Evolutionary conservation across 2,888 invertebrate genomes (phyloP).

Genomic region (Microctonus aethiopoides): DNA sequence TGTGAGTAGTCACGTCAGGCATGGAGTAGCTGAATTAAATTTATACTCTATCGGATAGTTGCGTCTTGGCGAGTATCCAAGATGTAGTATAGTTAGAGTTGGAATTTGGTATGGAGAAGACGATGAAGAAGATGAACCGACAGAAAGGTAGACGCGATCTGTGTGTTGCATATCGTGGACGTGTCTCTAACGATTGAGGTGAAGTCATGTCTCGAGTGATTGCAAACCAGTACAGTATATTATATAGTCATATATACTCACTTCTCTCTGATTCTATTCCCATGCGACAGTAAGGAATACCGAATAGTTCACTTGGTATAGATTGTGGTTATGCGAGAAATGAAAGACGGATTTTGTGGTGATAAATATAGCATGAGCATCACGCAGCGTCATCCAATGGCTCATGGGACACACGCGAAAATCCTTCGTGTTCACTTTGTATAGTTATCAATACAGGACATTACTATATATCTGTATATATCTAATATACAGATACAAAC

Average conservation of each 20-base stretch:
- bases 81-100: background rate
- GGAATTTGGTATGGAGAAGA: background rate
- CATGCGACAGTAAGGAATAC: conserved; percentile 14
- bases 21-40: conserved; percentile 23
- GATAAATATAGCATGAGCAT: conserved; percentile 14
- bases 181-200: conserved; percentile 12
- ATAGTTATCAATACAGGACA: background rate
- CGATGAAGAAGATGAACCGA: background rate
- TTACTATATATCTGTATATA: background rate
- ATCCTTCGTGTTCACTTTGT: conserved; percentile 1
- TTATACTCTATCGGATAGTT: conserved; percentile 24
- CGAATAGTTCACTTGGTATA: background rate
- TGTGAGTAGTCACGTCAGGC: conserved; percentile 10
- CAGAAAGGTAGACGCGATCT: too few species aligned
- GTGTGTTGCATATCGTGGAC: background rate
- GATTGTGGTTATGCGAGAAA: background rate
- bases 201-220: conserved; percentile 11
- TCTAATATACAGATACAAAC: background rate
- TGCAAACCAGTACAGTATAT: background rate
- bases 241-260: background rate
- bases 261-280: conserved; percentile 24
- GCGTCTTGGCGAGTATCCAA: conserved; percentile 28
- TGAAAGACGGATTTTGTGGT: conserved; percentile 2
- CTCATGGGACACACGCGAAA: conserved; percentile 4
- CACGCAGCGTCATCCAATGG: background rate